Base-by-base conservation (phyloP, 2,797 vertebrate genomes). In the Novumbra hubbsi region DNA sequence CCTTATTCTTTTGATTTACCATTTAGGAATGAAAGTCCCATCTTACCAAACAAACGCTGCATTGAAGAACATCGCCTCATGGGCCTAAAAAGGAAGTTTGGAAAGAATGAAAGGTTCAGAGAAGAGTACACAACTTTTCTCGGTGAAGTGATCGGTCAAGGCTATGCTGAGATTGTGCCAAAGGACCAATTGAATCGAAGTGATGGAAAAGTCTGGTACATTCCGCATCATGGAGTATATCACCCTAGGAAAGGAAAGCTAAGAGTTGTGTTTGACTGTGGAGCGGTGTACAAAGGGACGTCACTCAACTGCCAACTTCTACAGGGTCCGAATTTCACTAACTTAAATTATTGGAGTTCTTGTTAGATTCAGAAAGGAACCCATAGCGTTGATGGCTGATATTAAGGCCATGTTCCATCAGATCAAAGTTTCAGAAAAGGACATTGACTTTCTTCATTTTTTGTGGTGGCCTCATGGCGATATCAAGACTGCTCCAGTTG, bases 111-210 rank as follows among this genome's bases (percentile, higher is more conserved):
- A 34, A 8, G 1, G 0, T 77, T 73, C 57, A 21, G 73, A 2
- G 3, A 0, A 4, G 77, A 75, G 0, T 82, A 77, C 15, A 74
- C 2, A 7, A 6, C 4, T 1, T 81, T 81, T 8, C 73, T 83
- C 0, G 1, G n/a, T n/a, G n/a, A n/a, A n/a, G n/a, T n/a, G n/a
- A n/a, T 70, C 16, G n/a, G 0, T 17, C 55, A 76, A 68, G 52
- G 48, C 1, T 74, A 84, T 62, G 72, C 69, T 27, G 76, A 75
- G 17, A 73, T 17, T 52, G 76, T 82, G 1, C 74, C 80, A 17
- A 62, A 68, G 9, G 38, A 41, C 4, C 57, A 78, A 1, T 8
- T 77, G 68, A 30, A 73, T 3, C 1, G 49, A 1, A 4, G 4
- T 3, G 76, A 78, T 70, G 72, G 66, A 0, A 79, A 49, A 49